Evolutionary conservation across 2,113 vertebrate genomes (phyloP), one percentile per base, ranked within the genome.

Genomic region (Cheilinus undulatus): DNA sequence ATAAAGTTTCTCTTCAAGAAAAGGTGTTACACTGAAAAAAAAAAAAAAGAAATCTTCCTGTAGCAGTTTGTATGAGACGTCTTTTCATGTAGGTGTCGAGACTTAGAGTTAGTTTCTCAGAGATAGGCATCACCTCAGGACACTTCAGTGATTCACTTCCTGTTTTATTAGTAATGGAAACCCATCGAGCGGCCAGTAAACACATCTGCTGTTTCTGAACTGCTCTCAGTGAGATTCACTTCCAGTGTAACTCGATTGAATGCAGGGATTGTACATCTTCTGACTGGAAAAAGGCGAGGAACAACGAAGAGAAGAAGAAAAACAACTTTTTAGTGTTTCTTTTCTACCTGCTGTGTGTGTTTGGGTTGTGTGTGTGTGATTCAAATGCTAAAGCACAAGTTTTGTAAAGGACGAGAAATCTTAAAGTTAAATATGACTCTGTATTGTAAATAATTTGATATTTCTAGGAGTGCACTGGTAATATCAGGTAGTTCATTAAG

Each of bases 401-500:
- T 92, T 88, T 87, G 61, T 82, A 84, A 80, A 76, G 62, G 36
- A 69, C 26, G 34, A 43, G 20, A 60, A 52, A 64, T 64, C 61
- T 42, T 54, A 50, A 49, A 66, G 20, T 46, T 58, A 78, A 57
- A 45, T 46, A 63, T 2, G 1, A 68, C 53, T 79, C 34, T 76
- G 28, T 78, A 67, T 75, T 90, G 87, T 91, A 88, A 76, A 90
- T 90, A 79, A 27, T 60, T 78, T 75, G 45, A 83, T 78, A 86
- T 78, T 85, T 86, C 50, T 64, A 76, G 63, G 56, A 81, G 72
- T 76, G 56, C 68, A 72, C 43, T 24, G n/a, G 51, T 83, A 46
- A 60, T 54, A 87, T 90, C 90, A 91, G 91, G 91, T 91, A 91
- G 90, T 89, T 84, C 71, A 84, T 65, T 40, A 92, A 89, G 91